Conservation (phyloP, 2,888 invertebrate species). For the Ceriagrion tenellum region DNA sequence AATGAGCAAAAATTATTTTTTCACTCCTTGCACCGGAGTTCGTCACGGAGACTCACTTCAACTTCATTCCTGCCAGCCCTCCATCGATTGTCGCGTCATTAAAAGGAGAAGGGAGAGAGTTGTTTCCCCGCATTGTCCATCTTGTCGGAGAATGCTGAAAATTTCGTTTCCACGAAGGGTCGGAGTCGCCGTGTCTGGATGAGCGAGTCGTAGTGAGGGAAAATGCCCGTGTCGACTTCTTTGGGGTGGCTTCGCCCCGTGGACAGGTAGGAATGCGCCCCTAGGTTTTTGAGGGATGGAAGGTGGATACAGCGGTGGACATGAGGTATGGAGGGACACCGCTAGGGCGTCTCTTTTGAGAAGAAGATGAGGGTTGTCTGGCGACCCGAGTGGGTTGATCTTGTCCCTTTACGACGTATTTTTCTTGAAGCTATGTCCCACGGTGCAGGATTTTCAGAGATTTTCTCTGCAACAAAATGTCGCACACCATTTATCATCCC, state of each 20-base stretch:
- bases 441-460: too few relatives aligned
- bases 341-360: background rate
- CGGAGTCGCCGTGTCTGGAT: background rate
- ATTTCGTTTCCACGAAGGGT: background rate
- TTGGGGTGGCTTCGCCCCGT: background rate
- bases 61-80: too few relatives aligned
- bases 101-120: background rate
- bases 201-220: background rate
- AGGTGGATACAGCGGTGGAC: background rate
- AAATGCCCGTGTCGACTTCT: slow-evolving; percentile 18
- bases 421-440: too few relatives aligned
- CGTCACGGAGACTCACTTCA: too few relatives aligned
- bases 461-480: too few relatives aligned
- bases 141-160: background rate
- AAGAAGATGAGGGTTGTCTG: background rate
- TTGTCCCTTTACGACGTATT: background rate
- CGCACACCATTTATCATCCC: too few relatives aligned
- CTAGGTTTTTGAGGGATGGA: background rate
- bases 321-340: background rate
- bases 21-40: too few relatives aligned
- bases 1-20: too few relatives aligned
- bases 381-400: background rate
- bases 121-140: background rate
- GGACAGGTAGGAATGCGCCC: slow-evolving; percentile 28
- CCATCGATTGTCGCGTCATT: too few relatives aligned